Evolutionary conservation across 2,113 vertebrate species (phyloP).

Genomic region (Oryzias melastigma): DNA sequence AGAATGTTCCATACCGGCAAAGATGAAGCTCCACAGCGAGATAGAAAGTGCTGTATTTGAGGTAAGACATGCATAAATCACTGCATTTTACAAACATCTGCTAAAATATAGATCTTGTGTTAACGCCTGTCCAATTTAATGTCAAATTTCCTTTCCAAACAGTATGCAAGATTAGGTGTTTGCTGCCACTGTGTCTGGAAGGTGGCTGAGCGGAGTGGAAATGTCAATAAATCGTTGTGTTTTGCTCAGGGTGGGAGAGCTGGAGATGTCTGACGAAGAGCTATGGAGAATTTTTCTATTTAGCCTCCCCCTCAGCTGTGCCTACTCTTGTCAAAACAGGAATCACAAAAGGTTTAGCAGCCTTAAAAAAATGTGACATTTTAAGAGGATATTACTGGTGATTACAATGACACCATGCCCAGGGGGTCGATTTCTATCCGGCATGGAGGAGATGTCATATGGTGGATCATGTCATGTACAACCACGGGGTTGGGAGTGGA

Average conservation of each 20-base stretch:
- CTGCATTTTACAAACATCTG: slow-evolving; percentile 41
- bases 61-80: slow-evolving; percentile 22
- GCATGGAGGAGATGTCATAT: slow-evolving; percentile 37
- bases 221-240: slow-evolving; percentile 74
- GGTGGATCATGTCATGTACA: slow-evolving; percentile 50
- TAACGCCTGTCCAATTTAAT: slow-evolving; percentile 56
- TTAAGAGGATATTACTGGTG: slow-evolving; percentile 60
- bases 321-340: slow-evolving; percentile 44
- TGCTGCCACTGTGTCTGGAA: slow-evolving; percentile 46
- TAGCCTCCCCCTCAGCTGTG: slow-evolving; percentile 56
- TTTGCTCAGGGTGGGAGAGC: slow-evolving; percentile 53
- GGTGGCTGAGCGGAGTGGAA: slow-evolving; percentile 58
- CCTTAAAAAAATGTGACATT: slow-evolving; percentile 61
- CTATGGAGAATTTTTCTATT: slow-evolving; percentile 49
- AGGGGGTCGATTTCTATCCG: slow-evolving; percentile 47
- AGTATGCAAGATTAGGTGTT: slow-evolving; percentile 56
- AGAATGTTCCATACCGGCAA: slow-evolving; percentile 20
- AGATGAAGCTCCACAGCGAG: slow-evolving; percentile 25
- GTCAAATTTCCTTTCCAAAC: slow-evolving; percentile 47
- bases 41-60: slow-evolving; percentile 14
- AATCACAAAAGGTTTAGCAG: slow-evolving; percentile 47
- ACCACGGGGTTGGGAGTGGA: slow-evolving; percentile 17
- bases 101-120: slow-evolving; percentile 39
- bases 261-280: slow-evolving; percentile 50
- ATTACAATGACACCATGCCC: slow-evolving; percentile 58